Conservation (phyloP, 2,888 invertebrate genomes). For the Camponotus fellah region DNA sequence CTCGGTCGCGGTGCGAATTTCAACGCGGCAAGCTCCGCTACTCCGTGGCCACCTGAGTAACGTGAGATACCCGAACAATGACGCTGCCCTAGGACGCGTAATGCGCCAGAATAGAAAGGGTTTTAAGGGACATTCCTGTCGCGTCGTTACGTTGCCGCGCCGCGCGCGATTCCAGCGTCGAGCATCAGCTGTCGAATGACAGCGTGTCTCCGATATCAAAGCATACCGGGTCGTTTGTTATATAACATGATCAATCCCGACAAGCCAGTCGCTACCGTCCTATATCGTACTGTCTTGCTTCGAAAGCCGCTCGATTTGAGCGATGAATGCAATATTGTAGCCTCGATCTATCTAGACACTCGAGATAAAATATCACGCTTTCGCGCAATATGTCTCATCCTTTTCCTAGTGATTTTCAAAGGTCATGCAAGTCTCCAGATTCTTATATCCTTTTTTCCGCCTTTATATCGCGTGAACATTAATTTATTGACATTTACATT, state of each 20-base stretch:
- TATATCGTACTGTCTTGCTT: constrained; percentile 9
- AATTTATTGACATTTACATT: constrained; percentile 8
- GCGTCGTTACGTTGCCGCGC: constrained; percentile 57
- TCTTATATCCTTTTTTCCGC: background rate
- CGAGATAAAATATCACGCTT: constrained; percentile 45
- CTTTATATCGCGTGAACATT: background rate
- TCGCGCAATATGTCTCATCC: constrained; percentile 6
- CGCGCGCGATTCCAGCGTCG: constrained; percentile 54
- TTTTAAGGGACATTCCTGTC: constrained; percentile 60
- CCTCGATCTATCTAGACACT: constrained; percentile 44
- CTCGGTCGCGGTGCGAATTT: constrained; percentile 45
- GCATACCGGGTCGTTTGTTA: constrained; percentile 58
- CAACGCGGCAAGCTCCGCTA: constrained; percentile 37
- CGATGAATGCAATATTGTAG: constrained; percentile 52
- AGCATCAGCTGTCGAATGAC: constrained; percentile 64
- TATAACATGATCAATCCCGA: constrained; percentile 52
- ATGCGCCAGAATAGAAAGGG: constrained; percentile 44
- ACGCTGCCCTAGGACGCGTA: constrained; percentile 27
- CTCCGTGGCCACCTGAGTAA: constrained; percentile 52
- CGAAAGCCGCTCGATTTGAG: constrained; percentile 48
- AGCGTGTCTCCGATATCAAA: constrained; percentile 71
- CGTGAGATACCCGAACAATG: constrained; percentile 53
- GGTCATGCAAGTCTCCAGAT: background rate
- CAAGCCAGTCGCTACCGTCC: background rate
- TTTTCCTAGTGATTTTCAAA: constrained; percentile 31